A percentile compares a stretch with the other conserved stretches of the same genome.
Conservation (phyloP, 2,888 invertebrate genomes). For the Dasypogon diadema region DNA sequence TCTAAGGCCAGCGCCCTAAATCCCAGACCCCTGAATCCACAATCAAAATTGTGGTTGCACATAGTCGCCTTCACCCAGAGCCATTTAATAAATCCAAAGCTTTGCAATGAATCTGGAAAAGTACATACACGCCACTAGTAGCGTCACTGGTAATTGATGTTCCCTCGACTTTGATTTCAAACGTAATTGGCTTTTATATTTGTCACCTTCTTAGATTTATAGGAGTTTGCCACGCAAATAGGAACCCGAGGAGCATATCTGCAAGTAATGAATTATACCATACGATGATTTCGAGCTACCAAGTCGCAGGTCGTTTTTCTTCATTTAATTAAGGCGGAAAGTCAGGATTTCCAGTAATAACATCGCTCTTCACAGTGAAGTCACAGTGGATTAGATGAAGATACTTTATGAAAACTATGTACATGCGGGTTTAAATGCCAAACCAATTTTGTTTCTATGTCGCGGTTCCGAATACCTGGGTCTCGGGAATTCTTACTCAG, state of each 20-base stretch:
- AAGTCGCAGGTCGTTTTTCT: neutral
- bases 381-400: too few species aligned
- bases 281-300: neutral
- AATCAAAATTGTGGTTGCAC: too few species aligned
- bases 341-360: neutral
- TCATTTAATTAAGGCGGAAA: neutral
- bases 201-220: neutral
- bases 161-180: neutral
- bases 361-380: neutral
- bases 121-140: too few species aligned
- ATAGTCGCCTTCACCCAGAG: too few species aligned
- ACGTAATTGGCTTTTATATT: neutral
- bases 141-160: neutral
- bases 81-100: too few species aligned
- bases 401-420: neutral
- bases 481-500: neutral
- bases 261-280: neutral
- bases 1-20: too few species aligned
- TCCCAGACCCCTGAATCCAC: too few species aligned
- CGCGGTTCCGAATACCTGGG: neutral
- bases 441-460: neutral
- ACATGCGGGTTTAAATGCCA: neutral
- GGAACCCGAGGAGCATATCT: neutral
- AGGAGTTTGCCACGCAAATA: neutral
- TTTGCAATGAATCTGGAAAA: too few species aligned